Evolutionary conservation across 2,113 vertebrate genomes (phyloP).

Genomic region (Orthonyx spaldingii): DNA sequence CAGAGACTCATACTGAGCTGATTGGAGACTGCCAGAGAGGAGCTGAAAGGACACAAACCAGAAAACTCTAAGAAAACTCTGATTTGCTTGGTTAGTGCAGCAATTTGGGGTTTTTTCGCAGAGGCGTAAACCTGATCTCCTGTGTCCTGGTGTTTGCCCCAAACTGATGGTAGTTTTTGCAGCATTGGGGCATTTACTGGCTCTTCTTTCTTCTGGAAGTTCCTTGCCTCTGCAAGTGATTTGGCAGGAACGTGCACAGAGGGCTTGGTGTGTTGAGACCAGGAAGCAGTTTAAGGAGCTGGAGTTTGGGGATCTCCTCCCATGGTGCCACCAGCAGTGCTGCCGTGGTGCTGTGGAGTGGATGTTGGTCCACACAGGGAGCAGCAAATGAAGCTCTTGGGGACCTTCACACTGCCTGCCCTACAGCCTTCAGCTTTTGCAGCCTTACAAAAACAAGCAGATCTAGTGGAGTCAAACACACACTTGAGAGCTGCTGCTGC

Average conservation of each 20-base stretch:
- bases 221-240: background rate
- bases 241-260: background rate
- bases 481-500: background rate
- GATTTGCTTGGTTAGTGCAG: background rate
- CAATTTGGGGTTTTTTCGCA: rapidly evolving
- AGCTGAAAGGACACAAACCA: background rate
- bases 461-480: background rate
- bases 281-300: background rate
- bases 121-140: background rate
- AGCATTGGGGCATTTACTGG: background rate
- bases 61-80: background rate
- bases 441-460: background rate
- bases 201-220: background rate
- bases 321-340: background rate
- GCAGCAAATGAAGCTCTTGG: background rate
- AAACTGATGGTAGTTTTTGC: background rate
- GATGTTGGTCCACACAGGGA: background rate
- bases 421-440: background rate
- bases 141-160: background rate
- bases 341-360: background rate
- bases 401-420: background rate
- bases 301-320: background rate
- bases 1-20: background rate
- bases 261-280: background rate
- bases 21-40: background rate